Base-by-base conservation (phyloP, 1,140 invertebrate genomes). In the Gryon sp. region DNA sequence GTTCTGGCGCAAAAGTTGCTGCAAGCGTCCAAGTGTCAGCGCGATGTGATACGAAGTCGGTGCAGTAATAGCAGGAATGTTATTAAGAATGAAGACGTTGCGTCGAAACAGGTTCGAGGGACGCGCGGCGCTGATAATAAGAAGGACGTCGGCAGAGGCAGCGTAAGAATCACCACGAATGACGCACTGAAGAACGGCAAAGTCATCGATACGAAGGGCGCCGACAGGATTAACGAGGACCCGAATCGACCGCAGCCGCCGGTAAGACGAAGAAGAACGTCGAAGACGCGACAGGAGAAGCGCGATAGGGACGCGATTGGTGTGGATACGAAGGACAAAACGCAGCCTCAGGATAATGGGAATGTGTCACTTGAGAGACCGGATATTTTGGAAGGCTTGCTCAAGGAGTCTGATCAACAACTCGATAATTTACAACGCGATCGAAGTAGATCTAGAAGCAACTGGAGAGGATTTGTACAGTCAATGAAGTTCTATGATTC, bases 341-440 rank as follows among this genome's bases (percentile, higher is more conserved):
- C n/a, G 18, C 26, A 6, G 24, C 53, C 1, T n/a, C n/a, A n/a
- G n/a, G 16, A 34, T 20, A 18, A 32, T 3, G 34, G 18, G 5
- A 41, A 46, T n/a, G 34, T 7, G 11, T 68, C 72, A 0, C 8
- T 65, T n/a, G 74, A 76, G 28, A 50, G 60, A 9, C 85, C 86
- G 24, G 85, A 86, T 62, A 87, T 87, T 24, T 62, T 87, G 5
- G 80, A 85, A 12, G 85, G 86, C 7, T 43, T 87, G 1, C 18
- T 87, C 14, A 84, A 83, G 30, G 86, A 87, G 30, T 82, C 81
- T n/a, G 80, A 87, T 20, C 55, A 46, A 28, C 84, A 86, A 41
- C 18, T 86, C 63, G 80, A 80, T 14, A 72, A 85, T 16, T 48
- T 86, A 32, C 79, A 81, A 18, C 60, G 41, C 0, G 85, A 87